Evolutionary conservation across 2,797 vertebrate genomes (phyloP).

Genomic region (Cryptoprocta ferox): DNA sequence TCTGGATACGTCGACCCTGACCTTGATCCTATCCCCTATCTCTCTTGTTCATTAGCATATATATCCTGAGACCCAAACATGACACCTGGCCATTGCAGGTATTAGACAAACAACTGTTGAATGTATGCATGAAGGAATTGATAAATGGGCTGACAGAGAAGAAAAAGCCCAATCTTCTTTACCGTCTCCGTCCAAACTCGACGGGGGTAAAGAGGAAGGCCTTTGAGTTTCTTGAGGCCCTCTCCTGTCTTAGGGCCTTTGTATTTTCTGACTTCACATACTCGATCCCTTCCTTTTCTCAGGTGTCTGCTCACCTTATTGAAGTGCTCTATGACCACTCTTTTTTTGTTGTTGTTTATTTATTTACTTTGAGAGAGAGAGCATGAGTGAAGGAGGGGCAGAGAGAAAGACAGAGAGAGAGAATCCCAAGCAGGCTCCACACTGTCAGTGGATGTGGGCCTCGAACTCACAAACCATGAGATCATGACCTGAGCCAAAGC

Average conservation of each 20-base stretch:
- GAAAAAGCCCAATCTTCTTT: background rate
- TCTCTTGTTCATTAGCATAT: background rate
- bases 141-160: background rate
- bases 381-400: too few relatives aligned
- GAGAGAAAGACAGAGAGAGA: too few relatives aligned
- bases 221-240: background rate
- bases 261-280: background rate
- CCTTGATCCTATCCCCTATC: background rate
- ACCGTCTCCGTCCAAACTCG: background rate
- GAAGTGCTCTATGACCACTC: background rate
- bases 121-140: background rate
- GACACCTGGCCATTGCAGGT: background rate
- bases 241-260: background rate
- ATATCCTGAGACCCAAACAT: background rate
- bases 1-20: background rate
- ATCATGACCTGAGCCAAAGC: too few relatives aligned
- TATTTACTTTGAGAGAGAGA: too few relatives aligned
- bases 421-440: too few relatives aligned
- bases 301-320: background rate
- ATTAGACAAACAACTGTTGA: background rate
- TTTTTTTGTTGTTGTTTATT: too few relatives aligned
- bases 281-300: background rate
- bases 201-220: background rate
- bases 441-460: too few relatives aligned
- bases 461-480: too few relatives aligned